phyloP scores from a whole-genome alignment of 1,140 invertebrate genomes.

The Caenorhabditis latens region DNA sequence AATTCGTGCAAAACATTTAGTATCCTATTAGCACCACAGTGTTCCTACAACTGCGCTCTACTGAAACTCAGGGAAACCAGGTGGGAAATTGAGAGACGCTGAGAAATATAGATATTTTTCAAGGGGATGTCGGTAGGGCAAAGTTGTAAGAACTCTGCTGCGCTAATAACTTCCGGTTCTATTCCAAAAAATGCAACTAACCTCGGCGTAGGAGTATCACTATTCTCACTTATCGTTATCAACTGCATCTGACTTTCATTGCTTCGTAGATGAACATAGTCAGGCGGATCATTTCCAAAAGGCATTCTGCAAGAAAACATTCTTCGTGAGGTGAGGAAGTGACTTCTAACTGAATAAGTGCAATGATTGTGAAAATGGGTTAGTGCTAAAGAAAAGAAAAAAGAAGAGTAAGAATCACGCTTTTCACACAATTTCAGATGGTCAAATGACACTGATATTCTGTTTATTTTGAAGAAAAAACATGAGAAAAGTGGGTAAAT shows the following conservation, averaged over 20 bases:
- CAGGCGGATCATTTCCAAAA: conserved; percentile 59
- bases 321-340: background rate
- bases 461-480: background rate
- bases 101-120: no score
- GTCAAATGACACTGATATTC: background rate
- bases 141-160: no score
- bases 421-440: background rate
- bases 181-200: background rate
- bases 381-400: background rate
- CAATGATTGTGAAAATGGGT: no score
- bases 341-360: no score
- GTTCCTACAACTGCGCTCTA: no score
- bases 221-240: conserved; percentile 61
- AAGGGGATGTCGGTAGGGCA: no score
- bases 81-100: no score
- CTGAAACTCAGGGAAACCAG: no score
- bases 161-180: no score
- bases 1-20: no score
- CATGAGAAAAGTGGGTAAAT: no score
- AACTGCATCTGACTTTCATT: conserved; percentile 68
- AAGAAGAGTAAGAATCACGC: background rate
- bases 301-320: conserved; percentile 57
- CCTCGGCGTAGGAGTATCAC: conserved; percentile 54
- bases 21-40: no score
- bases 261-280: conserved; percentile 66